Evolutionary conservation across 2,888 invertebrate genomes (phyloP).

Genomic region (Trichopria drosophilae): DNA sequence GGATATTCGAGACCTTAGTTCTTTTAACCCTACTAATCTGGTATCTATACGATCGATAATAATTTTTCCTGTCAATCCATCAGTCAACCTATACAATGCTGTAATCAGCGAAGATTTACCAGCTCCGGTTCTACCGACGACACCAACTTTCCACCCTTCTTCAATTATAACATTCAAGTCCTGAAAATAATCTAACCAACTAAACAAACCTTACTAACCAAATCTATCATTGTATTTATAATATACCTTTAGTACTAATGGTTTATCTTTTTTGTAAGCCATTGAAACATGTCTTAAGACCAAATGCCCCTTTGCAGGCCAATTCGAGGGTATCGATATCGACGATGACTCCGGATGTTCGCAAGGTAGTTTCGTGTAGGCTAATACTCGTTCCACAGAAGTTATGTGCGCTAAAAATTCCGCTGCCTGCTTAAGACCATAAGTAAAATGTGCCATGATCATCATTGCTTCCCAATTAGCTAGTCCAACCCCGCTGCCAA

Average conservation of each 20-base stretch:
- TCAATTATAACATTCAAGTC: constrained; percentile 71
- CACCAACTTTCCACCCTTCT: constrained; percentile 76
- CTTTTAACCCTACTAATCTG: constrained; percentile 70
- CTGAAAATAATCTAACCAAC: constrained; percentile 36
- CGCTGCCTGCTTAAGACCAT: constrained; percentile 75
- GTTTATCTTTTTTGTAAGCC: constrained; percentile 65
- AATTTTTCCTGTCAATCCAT: constrained; percentile 73
- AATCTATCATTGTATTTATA: too few relatives aligned
- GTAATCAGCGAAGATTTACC: constrained; percentile 79
- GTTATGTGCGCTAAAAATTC: constrained; percentile 76
- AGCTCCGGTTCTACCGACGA: constrained; percentile 83
- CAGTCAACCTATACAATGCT: constrained; percentile 76
- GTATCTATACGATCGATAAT: constrained; percentile 79
- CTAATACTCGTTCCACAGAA: constrained; percentile 77
- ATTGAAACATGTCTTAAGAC: constrained; percentile 67
- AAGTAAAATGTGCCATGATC: constrained; percentile 77
- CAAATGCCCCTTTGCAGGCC: constrained; percentile 73
- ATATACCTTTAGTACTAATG: constrained; percentile 71
- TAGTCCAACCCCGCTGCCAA: constrained; percentile 70
- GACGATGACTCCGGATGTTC: constrained; percentile 60
- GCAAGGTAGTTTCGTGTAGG: constrained; percentile 74
- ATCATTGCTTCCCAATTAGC: constrained; percentile 72
- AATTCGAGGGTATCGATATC: constrained; percentile 63
- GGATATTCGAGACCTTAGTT: constrained; percentile 75
- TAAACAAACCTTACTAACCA: too few relatives aligned